Evolutionary conservation across 2,888 invertebrate species (phyloP), one percentile per base, ranked within the genome.

Genomic region (Latrodectus elegans): DNA sequence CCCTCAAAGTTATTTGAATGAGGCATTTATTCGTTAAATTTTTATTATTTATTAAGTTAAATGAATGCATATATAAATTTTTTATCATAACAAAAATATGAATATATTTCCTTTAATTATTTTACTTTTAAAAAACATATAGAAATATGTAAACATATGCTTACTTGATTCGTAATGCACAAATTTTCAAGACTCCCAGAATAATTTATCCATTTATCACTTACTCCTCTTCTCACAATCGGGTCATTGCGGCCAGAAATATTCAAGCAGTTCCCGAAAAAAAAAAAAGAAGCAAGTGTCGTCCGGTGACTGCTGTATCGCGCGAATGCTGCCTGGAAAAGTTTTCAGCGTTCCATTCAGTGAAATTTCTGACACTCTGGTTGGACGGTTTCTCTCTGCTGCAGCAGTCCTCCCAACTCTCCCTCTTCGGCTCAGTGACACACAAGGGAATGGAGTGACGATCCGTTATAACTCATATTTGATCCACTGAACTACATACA

Each of bases 401-500:
- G 38, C 17, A 26, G 38, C 17, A 26, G 68, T 14, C 15, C 38
- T 78, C 70, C 11, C 70, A 14, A 53, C 60, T 51, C 64, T 22
- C 80, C 49, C 60, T 14, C 68, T 67, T 38, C 70, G 80, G 17
- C 78, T 60, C 60, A 76, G 51, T 75, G 77, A 77, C 78, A 26
- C 68, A 17, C 72, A 53, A 17, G 64, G 17, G 49, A 72, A 49
- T 22, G 55, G 73, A 82, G 68, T 77, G 77, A 77, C 53, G 67
- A 52, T 53, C 53, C 67, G 51, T 26, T 73, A 77, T 83, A 83
- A 76, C 68, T 83, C 83, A 83, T 71, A 49, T 17, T 52, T 84
- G 84, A 67, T 78, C 84, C 68, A 84, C 84, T 84, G 84, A 84
- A 73, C 84, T 84, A 84, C 77, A 38, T 38, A 38, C 38, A 84